Conservation (phyloP, 2,888 invertebrate genomes). For the Pristionchus entomophagus region DNA sequence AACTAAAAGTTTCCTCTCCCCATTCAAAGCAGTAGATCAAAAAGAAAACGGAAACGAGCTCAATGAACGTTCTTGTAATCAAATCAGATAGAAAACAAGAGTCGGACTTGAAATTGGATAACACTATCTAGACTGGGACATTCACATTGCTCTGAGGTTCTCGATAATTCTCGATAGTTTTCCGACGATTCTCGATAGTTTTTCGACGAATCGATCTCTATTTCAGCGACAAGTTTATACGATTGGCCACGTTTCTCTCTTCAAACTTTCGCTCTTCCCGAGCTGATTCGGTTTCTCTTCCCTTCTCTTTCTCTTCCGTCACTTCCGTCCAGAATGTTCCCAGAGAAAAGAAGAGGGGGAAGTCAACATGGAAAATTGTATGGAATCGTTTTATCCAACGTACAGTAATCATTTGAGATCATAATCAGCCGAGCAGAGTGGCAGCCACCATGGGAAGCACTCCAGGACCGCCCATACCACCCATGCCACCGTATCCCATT, state of each 20-base stretch:
- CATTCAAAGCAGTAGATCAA: not conserved
- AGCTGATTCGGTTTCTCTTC: slow-evolving; percentile 23
- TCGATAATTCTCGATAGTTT: too few relatives aligned
- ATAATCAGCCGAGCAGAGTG: not conserved
- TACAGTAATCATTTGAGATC: not conserved
- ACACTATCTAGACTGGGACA: too few relatives aligned
- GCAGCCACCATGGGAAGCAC: not conserved
- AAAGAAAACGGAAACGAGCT: not conserved
- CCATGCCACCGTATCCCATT: too few relatives aligned
- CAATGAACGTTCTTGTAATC: not conserved
- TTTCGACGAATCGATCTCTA: too few relatives aligned
- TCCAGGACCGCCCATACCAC: not conserved
- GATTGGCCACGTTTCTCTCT: not conserved
- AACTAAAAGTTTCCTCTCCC: slow-evolving; percentile 10
- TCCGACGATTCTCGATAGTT: not conserved
- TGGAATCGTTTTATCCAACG: not conserved
- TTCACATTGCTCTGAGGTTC: too few relatives aligned
- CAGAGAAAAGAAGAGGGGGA: not conserved
- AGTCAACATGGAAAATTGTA: not conserved
- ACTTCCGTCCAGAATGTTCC: slow-evolving; percentile 2
- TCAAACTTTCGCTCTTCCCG: slow-evolving; percentile 22
- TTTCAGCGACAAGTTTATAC: not conserved
- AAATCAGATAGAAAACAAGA: not conserved
- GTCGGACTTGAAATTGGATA: not conserved
- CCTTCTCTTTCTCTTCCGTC: slow-evolving; percentile 47